Base-by-base conservation (phyloP, 2,888 invertebrate genomes). In the Crossocerus cetratus region DNA sequence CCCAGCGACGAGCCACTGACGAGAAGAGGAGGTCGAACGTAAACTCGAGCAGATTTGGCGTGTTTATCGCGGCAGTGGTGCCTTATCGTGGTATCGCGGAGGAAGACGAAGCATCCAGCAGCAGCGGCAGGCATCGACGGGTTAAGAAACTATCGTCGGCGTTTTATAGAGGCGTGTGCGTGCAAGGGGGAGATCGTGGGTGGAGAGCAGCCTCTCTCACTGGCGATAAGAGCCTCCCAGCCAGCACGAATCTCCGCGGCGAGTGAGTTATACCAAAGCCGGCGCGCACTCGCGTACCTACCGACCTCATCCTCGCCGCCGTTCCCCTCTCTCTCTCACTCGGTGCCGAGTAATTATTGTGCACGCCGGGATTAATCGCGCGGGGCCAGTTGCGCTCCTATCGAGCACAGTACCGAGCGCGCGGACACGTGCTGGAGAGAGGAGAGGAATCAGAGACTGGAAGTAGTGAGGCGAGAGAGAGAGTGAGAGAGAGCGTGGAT, bases 291-390 rank as follows among this genome's bases (percentile, higher is more conserved):
- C 72, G 69, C 74, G 54, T 32, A 32, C 32, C 32, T 32, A 32
- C 8, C 32, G 11, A 32, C 32, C 32, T 32, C 32, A 11, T n/a
- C n/a, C n/a, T n/a, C n/a, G 8, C 32, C 2, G 3, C 8, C 23
- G 4, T 32, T 32, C 23, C 23, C 8, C 23, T 1, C 8, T 11
- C 8, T 32, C 32, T 32, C 32, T 32, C 32, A 11, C n/a, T n/a
- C 32, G 32, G 32, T 32, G 32, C 32, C 32, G 76, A 78, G 81
- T 77, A 81, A 81, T 81, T 81, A 78, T 77, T 69, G 78, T 72
- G 76, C 66, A 49, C 58, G 20, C 21, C 44, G n/a, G 57, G 77
- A 78, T 77, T 77, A 72, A 78, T 78, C 74, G 73, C 32, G 3
- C 32, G 2, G 32, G n/a, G n/a, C n/a, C n/a, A 32, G 32, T 32